These are phyloP conservation scores for Knipowitschia caucasica DNA, from an alignment of 2,797 vertebrate species.

Conservation along the genomic window DNA sequence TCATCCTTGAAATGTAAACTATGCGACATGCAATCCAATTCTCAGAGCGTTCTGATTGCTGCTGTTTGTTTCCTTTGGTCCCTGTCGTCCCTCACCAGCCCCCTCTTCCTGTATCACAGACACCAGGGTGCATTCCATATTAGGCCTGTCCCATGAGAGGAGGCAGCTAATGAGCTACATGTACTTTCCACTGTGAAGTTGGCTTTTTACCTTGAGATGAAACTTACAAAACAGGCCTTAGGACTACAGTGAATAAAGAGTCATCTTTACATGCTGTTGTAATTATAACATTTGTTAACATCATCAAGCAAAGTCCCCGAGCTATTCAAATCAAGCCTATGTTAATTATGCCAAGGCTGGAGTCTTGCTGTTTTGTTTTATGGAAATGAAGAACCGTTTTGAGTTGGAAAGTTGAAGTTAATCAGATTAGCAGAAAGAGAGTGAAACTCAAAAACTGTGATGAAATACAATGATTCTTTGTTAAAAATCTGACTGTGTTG, in stretches of 20 bases:
- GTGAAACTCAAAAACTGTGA: background rate
- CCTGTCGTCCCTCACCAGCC: conserved; percentile 28
- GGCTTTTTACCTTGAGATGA: conserved; percentile 53
- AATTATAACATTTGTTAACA: conserved; percentile 35
- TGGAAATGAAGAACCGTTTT: conserved; percentile 11
- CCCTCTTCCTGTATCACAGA: conserved; percentile 49
- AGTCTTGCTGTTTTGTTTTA: conserved; percentile 29
- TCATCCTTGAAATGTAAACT: conserved; percentile 34
- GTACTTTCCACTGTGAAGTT: conserved; percentile 46
- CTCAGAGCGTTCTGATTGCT: conserved; percentile 47
- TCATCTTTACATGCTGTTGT: conserved; percentile 29
- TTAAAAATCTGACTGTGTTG: background rate
- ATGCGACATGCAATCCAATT: conserved; percentile 28
- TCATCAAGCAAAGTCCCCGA: conserved; percentile 27
- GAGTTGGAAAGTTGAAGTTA: conserved; percentile 10
- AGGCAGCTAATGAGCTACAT: conserved; percentile 60
- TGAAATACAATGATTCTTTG: background rate
- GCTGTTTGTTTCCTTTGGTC: conserved; percentile 58
- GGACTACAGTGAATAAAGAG: conserved; percentile 36
- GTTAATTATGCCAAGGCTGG: conserved; percentile 34
- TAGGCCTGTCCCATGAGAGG: conserved; percentile 45
- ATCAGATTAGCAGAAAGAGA: background rate
- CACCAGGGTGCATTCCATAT: conserved; percentile 47
- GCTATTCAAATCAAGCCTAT: conserved; percentile 32
- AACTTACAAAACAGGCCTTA: conserved; percentile 20